These are phyloP conservation scores for Calameuta filiformis DNA, from an alignment of 2,888 invertebrate species.

Conservation along the genomic window DNA sequence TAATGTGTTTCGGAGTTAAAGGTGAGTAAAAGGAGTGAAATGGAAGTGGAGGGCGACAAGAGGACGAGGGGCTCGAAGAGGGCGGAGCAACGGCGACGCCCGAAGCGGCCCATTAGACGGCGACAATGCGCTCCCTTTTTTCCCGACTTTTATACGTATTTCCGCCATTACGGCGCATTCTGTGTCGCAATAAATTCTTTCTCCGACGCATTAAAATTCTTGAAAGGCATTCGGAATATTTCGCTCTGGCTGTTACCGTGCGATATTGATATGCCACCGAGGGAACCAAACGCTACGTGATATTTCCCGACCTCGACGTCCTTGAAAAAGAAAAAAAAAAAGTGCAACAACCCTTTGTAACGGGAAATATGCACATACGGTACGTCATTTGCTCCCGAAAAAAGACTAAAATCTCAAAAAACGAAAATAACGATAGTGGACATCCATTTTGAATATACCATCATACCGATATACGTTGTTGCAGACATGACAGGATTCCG, in stretches of 20 bases:
- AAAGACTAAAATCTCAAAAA: neutral
- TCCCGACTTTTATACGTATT: conserved; percentile 60
- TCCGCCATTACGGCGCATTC: conserved; percentile 60
- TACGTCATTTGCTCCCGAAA: neutral
- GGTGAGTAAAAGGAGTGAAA: neutral
- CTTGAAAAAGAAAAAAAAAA: neutral
- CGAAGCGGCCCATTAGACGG: conserved; percentile 57
- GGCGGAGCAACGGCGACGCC: conserved; percentile 30
- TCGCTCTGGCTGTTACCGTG: conserved; percentile 28
- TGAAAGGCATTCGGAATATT: conserved; percentile 58
- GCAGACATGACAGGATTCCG: neutral
- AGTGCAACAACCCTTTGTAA: neutral
- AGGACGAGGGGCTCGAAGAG: neutral
- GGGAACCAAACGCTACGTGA: conserved; percentile 38
- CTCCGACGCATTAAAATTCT: conserved; percentile 59
- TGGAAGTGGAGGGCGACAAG: neutral
- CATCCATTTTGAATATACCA: neutral
- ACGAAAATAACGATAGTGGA: neutral
- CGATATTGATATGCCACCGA: conserved; percentile 48
- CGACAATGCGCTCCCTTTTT: conserved; percentile 59
- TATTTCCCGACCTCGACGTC: conserved; percentile 1
- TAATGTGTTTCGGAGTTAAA: neutral
- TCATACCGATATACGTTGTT: neutral
- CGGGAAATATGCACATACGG: neutral
- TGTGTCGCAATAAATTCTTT: conserved; percentile 60